Base-by-base conservation (phyloP, 2,888 invertebrate species). In the Orchesella flavescens region DNA sequence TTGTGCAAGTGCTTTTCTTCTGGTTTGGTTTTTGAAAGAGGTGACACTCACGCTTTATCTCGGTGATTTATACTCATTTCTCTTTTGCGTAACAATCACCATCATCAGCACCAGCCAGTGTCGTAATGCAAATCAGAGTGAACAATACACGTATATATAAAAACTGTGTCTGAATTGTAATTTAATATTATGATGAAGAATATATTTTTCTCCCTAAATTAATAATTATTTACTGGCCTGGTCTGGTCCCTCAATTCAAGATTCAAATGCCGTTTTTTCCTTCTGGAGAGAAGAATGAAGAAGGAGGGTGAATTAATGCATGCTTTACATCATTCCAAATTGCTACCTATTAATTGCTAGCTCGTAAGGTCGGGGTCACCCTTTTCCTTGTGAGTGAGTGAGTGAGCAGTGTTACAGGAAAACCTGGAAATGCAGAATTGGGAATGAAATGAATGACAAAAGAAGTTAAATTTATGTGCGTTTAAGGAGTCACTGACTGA, bases 21-120 rank as follows among this genome's bases (percentile, higher is more conserved):
- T 80, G 73, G 34, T 34, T 34, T 80, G 72, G 78, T 79, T 79
- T 79, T 72, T 44, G 49, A 49, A 81, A 34, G 72, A 63, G 79
- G 71, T 71, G 71, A 71, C 71, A 57, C n/a, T 53, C 74, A 73
- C 44, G 74, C 63, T 79, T 81, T 81, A 75, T 81, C 81, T 81
- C 63, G 15, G 69, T 81, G 81, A 81, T 81, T 81, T 81, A 81
- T 81, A 75, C 69, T 23, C 81, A 69, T 75, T 75, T 69, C 66
- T 46, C 53, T 68, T 69, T 43, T 55, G 21, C 46, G 44, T 46
- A 65, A 63, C 61, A 69, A 71, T 78, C 69, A 69, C 55, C 23
- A 23, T 65, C 72, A 46, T 53, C 72, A 72, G 34, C 66, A 57
- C 23, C 68, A n/a, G n/a, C n/a, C n/a, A n/a, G n/a, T n/a, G 53